A percentile compares a stretch with the other conserved stretches of the same genome.
phyloP scores from a whole-genome alignment of 2,888 invertebrate species.

The Stenodema calcarata region DNA sequence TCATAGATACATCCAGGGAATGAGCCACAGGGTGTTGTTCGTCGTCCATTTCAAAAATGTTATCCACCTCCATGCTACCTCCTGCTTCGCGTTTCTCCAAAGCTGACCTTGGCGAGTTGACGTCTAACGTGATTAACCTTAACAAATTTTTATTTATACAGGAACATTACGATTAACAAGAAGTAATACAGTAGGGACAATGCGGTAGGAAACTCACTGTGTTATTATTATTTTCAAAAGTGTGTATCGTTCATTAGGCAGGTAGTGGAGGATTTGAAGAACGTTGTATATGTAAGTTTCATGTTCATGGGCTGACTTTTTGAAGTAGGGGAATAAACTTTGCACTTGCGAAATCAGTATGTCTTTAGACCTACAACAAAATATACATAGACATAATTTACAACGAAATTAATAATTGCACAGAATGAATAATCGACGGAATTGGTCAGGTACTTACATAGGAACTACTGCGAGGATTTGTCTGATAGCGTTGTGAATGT shows the following conservation, averaged over 20 bases:
- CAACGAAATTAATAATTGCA: neutral
- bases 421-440: neutral
- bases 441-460: conserved; percentile 63
- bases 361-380: conserved; percentile 71
- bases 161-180: too few relatives aligned
- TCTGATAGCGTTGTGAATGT: conserved; percentile 68
- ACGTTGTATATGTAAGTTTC: conserved; percentile 81
- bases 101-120: conserved; percentile 69
- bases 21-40: conserved; percentile 67
- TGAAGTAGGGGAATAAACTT: conserved; percentile 78
- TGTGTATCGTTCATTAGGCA: conserved; percentile 69
- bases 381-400: neutral
- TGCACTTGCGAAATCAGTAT: conserved; percentile 71
- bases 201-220: conserved; percentile 44
- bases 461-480: conserved; percentile 66
- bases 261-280: conserved; percentile 76
- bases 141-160: conserved; percentile 51
- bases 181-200: too few relatives aligned
- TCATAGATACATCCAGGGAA: conserved; percentile 71
- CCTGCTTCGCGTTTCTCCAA: conserved; percentile 64
- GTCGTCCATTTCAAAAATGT: conserved; percentile 58
- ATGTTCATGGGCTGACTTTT: conserved; percentile 71
- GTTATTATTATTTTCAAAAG: conserved; percentile 50
- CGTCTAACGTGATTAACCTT: conserved; percentile 70
- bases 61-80: conserved; percentile 57